Evolutionary conservation across 2,113 vertebrate genomes (phyloP).

Genomic region (Pica pica): DNA sequence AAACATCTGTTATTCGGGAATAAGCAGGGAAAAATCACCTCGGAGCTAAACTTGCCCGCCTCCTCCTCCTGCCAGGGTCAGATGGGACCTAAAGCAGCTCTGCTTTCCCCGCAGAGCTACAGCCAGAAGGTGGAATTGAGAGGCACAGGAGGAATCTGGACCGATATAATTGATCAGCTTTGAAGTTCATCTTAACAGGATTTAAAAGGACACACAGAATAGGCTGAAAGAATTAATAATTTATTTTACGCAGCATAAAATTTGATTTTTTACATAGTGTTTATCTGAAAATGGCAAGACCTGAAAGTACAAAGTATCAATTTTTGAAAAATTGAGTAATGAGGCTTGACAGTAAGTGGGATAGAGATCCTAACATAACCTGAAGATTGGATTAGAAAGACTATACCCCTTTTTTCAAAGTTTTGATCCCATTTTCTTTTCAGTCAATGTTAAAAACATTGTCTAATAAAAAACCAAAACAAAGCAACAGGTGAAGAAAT

Average conservation of each 20-base stretch:
- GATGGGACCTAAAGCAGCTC: neutral
- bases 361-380: neutral
- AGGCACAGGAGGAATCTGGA: neutral
- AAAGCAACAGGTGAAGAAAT: neutral
- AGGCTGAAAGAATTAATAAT: constrained; percentile 45
- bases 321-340: constrained; percentile 22
- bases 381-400: neutral
- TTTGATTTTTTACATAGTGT: constrained; percentile 7
- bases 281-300: constrained; percentile 21
- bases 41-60: neutral
- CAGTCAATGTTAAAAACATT: neutral
- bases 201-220: neutral
- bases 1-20: neutral
- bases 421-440: neutral
- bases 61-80: neutral
- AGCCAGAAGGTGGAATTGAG: neutral
- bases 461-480: neutral
- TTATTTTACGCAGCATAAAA: constrained; percentile 59
- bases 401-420: neutral
- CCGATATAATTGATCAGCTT: neutral
- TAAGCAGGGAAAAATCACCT: neutral
- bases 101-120: neutral
- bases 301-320: constrained; percentile 48
- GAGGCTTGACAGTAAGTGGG: neutral
- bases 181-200: neutral